Evolutionary conservation across 2,797 vertebrate species (phyloP).

Genomic region (Chelon labrosus): DNA sequence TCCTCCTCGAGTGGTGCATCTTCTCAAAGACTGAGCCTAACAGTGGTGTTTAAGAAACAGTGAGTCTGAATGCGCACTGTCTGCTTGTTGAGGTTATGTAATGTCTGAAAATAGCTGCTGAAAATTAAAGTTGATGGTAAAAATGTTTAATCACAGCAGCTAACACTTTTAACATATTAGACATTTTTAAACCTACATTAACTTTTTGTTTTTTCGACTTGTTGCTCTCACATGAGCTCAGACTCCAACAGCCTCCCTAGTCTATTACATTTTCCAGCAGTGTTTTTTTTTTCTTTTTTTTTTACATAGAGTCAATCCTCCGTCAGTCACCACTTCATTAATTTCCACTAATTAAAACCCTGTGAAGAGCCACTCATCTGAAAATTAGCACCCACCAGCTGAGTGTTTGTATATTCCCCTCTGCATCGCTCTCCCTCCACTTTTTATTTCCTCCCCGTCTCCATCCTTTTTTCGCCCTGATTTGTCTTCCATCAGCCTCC

Average conservation of each 20-base stretch:
- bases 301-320: not conserved
- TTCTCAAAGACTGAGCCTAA: constrained; percentile 46
- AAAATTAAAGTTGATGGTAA: not conserved
- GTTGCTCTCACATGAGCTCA: not conserved
- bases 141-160: not conserved
- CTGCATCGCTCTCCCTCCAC: constrained; percentile 40
- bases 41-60: constrained; percentile 13
- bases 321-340: constrained; percentile 29
- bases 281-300: constrained; percentile 1
- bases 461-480: constrained; percentile 61
- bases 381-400: constrained; percentile 45
- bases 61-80: not conserved
- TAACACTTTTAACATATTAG: not conserved
- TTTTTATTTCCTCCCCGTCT: constrained; percentile 72
- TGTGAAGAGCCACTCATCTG: constrained; percentile 6
- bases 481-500: constrained; percentile 78
- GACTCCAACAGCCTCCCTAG: not conserved
- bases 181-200: not conserved
- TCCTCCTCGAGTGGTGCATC: constrained; percentile 56
- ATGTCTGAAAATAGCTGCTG: not conserved
- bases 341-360: constrained; percentile 17
- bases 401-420: constrained; percentile 56
- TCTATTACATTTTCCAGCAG: not conserved
- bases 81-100: not conserved
- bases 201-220: not conserved